Conservation (phyloP, 2,797 vertebrate species). For the Apodemus agrarius region DNA sequence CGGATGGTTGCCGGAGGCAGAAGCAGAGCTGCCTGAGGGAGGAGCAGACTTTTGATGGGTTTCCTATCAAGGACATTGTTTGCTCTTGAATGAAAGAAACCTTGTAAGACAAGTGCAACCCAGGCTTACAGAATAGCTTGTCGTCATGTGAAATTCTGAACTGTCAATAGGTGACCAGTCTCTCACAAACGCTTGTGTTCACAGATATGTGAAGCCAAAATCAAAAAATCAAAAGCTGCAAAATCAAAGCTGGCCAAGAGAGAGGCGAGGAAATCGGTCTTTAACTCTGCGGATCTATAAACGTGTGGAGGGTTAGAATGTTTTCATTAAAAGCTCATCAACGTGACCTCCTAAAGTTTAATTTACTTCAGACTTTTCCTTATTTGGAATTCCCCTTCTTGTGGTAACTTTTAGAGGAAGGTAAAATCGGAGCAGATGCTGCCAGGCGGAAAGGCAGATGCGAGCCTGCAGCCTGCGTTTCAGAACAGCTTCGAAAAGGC, state of each 20-base stretch:
- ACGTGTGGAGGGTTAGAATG: not conserved
- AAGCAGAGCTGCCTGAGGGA: not conserved
- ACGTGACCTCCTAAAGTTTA: not conserved
- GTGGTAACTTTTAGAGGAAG: not conserved
- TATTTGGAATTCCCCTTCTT: constrained; percentile 32
- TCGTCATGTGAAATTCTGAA: not conserved
- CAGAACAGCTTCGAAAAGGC: not conserved
- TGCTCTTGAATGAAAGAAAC: constrained; percentile 11
- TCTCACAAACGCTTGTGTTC: not conserved
- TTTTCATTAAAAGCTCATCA: not conserved
- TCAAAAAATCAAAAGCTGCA: not conserved
- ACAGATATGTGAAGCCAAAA: not conserved
- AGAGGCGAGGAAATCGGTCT: not conserved
- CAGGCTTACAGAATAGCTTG: not conserved
- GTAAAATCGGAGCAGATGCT: not conserved
- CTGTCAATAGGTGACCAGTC: not conserved
- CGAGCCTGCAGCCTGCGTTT: not conserved
- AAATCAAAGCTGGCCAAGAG: not conserved
- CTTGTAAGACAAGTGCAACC: not conserved
- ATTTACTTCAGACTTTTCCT: constrained; percentile 21
- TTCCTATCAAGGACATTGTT: constrained; percentile 22
- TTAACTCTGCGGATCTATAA: not conserved
- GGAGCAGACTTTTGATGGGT: not conserved
- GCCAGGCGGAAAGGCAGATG: not conserved
- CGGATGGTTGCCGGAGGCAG: not conserved